A percentile compares a stretch with the other conserved stretches of the same genome.
Conservation (phyloP, 2,888 invertebrate genomes). For the Heliothis peltigera region DNA sequence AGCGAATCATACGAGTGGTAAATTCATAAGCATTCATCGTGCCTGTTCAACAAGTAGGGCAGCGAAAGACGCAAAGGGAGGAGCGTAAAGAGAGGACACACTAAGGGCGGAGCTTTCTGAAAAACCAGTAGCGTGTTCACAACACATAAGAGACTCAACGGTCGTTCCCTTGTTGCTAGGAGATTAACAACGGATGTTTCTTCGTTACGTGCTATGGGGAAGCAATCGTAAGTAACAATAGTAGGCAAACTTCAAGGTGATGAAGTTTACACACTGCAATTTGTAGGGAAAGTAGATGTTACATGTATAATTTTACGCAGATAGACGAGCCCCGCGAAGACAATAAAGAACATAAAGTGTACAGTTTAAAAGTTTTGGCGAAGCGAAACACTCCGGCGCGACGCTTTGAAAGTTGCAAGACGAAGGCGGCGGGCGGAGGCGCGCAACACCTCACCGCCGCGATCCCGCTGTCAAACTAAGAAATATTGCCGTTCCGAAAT, state of each 20-base stretch:
- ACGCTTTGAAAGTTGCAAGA: conserved; percentile 83
- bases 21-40: conserved; percentile 78
- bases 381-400: conserved; percentile 78
- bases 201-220: conserved; percentile 71
- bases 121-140: conserved; percentile 84
- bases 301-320: conserved; percentile 81
- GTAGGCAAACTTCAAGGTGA: conserved; percentile 69
- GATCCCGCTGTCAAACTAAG: conserved; percentile 84
- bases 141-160: conserved; percentile 82
- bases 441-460: conserved; percentile 68
- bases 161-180: conserved; percentile 81
- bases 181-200: conserved; percentile 78
- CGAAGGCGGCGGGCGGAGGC: conserved; percentile 71
- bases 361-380: conserved; percentile 85
- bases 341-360: conserved; percentile 87
- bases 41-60: conserved; percentile 83
- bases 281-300: conserved; percentile 76
- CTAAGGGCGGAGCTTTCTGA: conserved; percentile 83
- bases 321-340: conserved; percentile 79
- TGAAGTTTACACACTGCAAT: conserved; percentile 73
- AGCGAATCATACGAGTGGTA: conserved; percentile 79
- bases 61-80: conserved; percentile 84
- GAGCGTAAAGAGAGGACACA: conserved; percentile 82
- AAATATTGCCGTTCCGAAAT: conserved; percentile 80
- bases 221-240: conserved; percentile 63